These are phyloP conservation scores for Amia ocellicauda DNA, from an alignment of 2,113 vertebrate genomes.

Conservation along the genomic window DNA sequence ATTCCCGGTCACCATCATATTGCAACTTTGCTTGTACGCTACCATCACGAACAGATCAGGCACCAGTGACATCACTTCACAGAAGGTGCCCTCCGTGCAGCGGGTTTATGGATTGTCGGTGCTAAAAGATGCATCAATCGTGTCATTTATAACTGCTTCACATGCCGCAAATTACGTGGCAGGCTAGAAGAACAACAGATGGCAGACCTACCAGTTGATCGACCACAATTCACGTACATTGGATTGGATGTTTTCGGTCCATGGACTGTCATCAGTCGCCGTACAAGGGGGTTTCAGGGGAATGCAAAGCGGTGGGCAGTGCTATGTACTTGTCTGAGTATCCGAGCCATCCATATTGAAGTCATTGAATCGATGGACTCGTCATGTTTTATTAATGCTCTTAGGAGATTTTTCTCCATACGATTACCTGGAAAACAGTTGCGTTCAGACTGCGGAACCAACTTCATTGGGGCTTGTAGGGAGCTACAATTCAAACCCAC, in stretches of 20 bases:
- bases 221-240: not conserved
- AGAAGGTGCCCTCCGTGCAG: not conserved
- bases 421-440: constrained; percentile 11
- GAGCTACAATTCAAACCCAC: not conserved
- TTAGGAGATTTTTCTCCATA: constrained; percentile 21
- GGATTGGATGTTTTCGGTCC: too few species aligned
- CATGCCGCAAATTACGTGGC: not conserved
- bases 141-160: not conserved
- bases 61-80: constrained; percentile 20
- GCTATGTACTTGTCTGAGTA: constrained; percentile 23
- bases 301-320: constrained; percentile 18
- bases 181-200: not conserved
- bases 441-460: constrained; percentile 2
- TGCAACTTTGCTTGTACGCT: not conserved
- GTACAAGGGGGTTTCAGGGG: too few species aligned
- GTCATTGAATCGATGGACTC: constrained; percentile 26
- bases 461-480: constrained; percentile 17
- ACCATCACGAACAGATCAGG: constrained; percentile 9
- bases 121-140: not conserved
- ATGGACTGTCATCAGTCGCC: too few species aligned
- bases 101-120: constrained; percentile 7
- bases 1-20: too few species aligned
- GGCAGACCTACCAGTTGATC: not conserved
- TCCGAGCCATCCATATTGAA: constrained; percentile 19
- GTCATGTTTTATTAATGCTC: constrained; percentile 20